A percentile compares a stretch with the other conserved stretches of the same genome.
Conservation (phyloP, 2,797 vertebrate genomes). For the Knipowitschia caucasica region DNA sequence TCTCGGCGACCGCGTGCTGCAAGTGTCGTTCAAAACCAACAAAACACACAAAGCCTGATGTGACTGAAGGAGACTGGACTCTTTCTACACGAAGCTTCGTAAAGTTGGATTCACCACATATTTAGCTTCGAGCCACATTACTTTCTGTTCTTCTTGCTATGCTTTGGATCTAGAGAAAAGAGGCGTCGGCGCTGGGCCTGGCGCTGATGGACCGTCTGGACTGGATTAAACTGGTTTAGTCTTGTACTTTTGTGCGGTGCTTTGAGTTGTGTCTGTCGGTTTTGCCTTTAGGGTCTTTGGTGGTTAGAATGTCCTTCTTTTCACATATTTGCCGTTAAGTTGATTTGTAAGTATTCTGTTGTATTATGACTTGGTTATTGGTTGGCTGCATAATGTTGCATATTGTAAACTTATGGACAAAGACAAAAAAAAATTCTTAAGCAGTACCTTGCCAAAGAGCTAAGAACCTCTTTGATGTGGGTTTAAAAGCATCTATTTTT, state of each 20-base stretch:
- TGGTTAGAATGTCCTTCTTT: slow-evolving; percentile 78
- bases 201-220: slow-evolving; percentile 86
- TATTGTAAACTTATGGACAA: slow-evolving; percentile 92
- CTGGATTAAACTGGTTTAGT: slow-evolving; percentile 73
- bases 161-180: slow-evolving; percentile 83
- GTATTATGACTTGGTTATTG: slow-evolving; percentile 83
- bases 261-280: slow-evolving; percentile 58
- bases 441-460: slow-evolving; percentile 99
- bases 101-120: slow-evolving; percentile 87
- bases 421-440: slow-evolving; percentile 89
- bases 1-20: slow-evolving; percentile 98
- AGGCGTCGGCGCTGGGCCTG: slow-evolving; percentile 83
- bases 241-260: slow-evolving; percentile 81
- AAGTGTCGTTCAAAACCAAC: slow-evolving; percentile 99
- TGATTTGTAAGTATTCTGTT: slow-evolving; percentile 78
- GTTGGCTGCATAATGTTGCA: slow-evolving; percentile 87
- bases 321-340: slow-evolving; percentile 73
- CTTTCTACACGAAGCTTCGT: slow-evolving; percentile 94
- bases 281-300: slow-evolving; percentile 80
- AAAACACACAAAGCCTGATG: slow-evolving; percentile 99
- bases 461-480: slow-evolving; percentile 99
- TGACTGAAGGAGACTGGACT: slow-evolving; percentile 68
- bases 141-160: slow-evolving; percentile 57
- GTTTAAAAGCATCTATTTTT: slow-evolving; percentile 99
- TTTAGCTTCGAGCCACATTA: slow-evolving; percentile 85